Evolutionary conservation across 1,140 invertebrate species (phyloP).

Genomic region (Aphaenogaster floridana): DNA sequence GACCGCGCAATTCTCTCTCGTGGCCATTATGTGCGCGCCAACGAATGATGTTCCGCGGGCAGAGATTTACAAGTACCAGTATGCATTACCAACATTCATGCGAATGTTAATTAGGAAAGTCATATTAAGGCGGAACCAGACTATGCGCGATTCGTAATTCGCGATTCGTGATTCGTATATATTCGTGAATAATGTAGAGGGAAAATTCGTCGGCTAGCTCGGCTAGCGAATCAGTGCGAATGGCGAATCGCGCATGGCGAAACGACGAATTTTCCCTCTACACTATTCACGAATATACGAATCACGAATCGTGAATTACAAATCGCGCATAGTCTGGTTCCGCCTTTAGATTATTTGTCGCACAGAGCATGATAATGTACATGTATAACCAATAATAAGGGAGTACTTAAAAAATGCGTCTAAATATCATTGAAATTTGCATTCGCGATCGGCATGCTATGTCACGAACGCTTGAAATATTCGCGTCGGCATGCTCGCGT

Average conservation of each 20-base stretch:
- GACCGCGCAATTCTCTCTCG: background rate
- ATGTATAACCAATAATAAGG: background rate
- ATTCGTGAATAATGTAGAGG: too few species aligned
- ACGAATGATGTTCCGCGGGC: slow-evolving; percentile 24
- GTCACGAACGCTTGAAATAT: slow-evolving; percentile 20
- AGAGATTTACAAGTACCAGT: slow-evolving; percentile 23
- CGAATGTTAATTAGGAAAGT: slow-evolving; percentile 19
- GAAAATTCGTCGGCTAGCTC: too few species aligned
- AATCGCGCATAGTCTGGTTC: too few species aligned
- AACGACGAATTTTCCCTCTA: too few species aligned
- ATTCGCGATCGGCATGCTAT: background rate
- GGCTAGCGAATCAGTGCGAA: too few species aligned
- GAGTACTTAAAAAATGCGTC: background rate
- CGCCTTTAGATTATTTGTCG: background rate
- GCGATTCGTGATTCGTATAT: too few species aligned
- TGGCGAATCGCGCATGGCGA: too few species aligned
- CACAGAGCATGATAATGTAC: background rate
- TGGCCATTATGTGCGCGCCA: slow-evolving; percentile 4
- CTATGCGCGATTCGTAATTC: too few species aligned
- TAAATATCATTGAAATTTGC: background rate
- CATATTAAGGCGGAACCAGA: background rate
- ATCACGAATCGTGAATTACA: too few species aligned
- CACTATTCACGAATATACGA: too few species aligned
- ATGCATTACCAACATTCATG: background rate
- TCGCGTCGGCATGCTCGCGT: background rate